Evolutionary conservation across 2,888 invertebrate genomes (phyloP).

Genomic region (Rhaphigaster nebulosa): DNA sequence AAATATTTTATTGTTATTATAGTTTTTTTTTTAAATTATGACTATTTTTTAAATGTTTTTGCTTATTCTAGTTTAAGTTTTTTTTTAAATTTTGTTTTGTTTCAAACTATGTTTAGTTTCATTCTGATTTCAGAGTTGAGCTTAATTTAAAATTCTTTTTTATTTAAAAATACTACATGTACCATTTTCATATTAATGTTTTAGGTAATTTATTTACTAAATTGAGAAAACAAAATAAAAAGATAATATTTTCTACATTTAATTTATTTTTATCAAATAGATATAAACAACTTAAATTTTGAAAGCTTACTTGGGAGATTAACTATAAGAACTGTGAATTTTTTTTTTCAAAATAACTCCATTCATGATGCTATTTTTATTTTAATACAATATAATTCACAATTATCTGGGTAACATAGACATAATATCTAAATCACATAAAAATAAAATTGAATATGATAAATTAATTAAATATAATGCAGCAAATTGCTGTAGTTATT

Average conservation of each 20-base stretch:
- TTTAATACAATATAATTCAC: neutral
- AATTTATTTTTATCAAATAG: neutral
- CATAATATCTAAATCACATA: neutral
- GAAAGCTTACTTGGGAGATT: too few species aligned
- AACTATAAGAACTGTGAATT: too few species aligned
- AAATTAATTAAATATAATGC: neutral
- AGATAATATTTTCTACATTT: neutral
- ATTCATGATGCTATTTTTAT: too few species aligned
- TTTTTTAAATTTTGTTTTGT: neutral
- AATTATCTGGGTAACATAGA: neutral
- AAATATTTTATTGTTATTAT: too few species aligned
- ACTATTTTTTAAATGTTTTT: too few species aligned
- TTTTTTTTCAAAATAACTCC: too few species aligned
- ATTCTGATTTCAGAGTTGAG: neutral
- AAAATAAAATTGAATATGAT: neutral
- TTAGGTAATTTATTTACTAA: neutral
- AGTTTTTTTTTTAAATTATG: too few species aligned
- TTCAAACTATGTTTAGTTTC: neutral
- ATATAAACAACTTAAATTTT: neutral
- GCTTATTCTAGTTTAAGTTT: too few species aligned
- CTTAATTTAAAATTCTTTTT: neutral
- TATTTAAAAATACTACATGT: neutral
- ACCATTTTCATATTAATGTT: too few species aligned
- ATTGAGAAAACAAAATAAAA: too few species aligned
- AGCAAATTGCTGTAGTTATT: neutral